A percentile compares a stretch with the other conserved stretches of the same genome.
Conservation (phyloP, 2,797 vertebrate species). For the Dryobates pubescens region DNA sequence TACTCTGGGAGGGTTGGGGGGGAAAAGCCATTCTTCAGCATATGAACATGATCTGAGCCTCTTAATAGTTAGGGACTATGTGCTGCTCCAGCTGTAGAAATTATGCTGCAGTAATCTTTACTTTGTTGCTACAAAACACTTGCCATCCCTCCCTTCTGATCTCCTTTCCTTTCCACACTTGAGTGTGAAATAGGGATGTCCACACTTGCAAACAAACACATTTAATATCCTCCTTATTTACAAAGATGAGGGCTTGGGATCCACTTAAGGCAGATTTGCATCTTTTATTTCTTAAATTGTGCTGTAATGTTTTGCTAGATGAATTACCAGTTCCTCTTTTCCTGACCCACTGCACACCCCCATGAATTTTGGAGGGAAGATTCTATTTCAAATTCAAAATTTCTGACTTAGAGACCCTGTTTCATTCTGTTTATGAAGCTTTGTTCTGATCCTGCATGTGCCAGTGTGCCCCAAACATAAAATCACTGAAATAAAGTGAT, state of each 20-base stretch:
- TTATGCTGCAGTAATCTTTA: background rate
- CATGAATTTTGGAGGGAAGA: background rate
- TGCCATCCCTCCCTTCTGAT: background rate
- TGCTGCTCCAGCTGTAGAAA: background rate
- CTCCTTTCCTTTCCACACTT: background rate
- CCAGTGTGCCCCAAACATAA: background rate
- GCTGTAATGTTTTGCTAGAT: background rate
- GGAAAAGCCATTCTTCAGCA: background rate
- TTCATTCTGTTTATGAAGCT: background rate
- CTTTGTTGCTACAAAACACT: background rate
- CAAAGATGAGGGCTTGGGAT: background rate
- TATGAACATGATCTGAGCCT: background rate
- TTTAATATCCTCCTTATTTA: background rate
- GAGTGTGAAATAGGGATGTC: background rate
- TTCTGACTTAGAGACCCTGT: background rate
- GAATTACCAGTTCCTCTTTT: background rate
- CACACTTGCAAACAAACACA: background rate
- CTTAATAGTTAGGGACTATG: accelerated
- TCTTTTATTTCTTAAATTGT: background rate
- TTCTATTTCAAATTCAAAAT: background rate
- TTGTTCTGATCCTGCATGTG: background rate
- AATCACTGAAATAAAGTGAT: background rate
- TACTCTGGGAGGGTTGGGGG: background rate
- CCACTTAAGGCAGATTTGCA: background rate
- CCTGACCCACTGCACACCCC: background rate